Evolutionary conservation across 2,113 vertebrate genomes (phyloP).

Genomic region (Thymallus thymallus): DNA sequence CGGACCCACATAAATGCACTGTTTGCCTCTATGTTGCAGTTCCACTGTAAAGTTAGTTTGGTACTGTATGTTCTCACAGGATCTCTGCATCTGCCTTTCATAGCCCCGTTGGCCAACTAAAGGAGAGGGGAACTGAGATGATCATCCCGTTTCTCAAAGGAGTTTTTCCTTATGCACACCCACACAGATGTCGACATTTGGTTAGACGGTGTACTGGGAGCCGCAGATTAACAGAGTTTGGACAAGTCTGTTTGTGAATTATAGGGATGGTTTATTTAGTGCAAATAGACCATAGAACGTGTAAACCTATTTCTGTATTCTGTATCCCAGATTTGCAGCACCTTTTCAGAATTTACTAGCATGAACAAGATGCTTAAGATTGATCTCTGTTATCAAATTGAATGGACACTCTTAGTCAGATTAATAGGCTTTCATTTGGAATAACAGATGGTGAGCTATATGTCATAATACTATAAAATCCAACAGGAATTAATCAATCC

Average conservation of each 20-base stretch:
- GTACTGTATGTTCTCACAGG: slow-evolving; percentile 74
- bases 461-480: slow-evolving; percentile 73
- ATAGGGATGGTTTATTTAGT: slow-evolving; percentile 60
- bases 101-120: slow-evolving; percentile 70
- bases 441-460: slow-evolving; percentile 68
- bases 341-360: neutral
- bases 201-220: slow-evolving; percentile 74
- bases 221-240: slow-evolving; percentile 69
- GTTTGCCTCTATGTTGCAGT: slow-evolving; percentile 68
- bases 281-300: slow-evolving; percentile 44
- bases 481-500: slow-evolving; percentile 72
- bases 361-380: neutral
- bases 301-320: slow-evolving; percentile 17
- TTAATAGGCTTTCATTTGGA: slow-evolving; percentile 31
- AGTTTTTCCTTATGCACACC: slow-evolving; percentile 73
- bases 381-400: neutral
- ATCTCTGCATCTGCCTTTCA: slow-evolving; percentile 73
- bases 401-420: neutral
- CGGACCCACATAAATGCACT: slow-evolving; percentile 59
- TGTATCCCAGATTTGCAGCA: neutral
- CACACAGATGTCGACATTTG: slow-evolving; percentile 78
- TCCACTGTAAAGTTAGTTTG: slow-evolving; percentile 71
- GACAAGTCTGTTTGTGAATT: slow-evolving; percentile 71
- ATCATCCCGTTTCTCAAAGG: slow-evolving; percentile 72
- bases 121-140: slow-evolving; percentile 74